Percentiles rank a stretch among this genome's conserved stretches.
phyloP scores from a whole-genome alignment of 2,113 vertebrate genomes.

The Gallinago media region DNA sequence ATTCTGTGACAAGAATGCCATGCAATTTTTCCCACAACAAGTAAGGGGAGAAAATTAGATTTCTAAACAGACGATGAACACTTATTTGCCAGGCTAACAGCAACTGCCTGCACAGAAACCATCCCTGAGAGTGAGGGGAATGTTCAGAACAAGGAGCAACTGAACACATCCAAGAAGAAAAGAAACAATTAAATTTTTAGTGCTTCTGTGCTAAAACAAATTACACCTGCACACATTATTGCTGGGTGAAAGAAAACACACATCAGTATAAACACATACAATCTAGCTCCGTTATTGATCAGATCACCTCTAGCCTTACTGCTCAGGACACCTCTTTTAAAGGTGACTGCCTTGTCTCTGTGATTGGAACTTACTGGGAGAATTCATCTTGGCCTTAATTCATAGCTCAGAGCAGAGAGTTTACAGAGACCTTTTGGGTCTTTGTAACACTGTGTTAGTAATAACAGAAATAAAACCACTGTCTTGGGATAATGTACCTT shows the following conservation, averaged over 20 bases:
- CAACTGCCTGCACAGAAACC: not conserved
- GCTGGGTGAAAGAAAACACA: not conserved
- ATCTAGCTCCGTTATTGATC: not conserved
- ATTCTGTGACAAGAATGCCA: not conserved
- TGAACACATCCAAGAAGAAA: not conserved
- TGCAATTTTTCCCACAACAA: not conserved
- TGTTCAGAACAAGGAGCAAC: not conserved
- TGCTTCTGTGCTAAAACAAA: not conserved
- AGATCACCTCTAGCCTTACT: not conserved
- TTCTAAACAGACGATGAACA: not conserved
- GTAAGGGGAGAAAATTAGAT: conserved; percentile 18
- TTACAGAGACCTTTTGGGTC: not conserved
- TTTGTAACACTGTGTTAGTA: not conserved
- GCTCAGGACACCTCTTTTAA: not conserved
- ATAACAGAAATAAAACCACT: not conserved
- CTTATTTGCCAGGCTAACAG: not conserved
- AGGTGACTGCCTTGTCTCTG: not conserved
- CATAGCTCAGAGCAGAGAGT: not conserved
- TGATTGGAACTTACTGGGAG: not conserved
- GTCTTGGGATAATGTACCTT: not conserved
- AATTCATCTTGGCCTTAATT: not conserved
- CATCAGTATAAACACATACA: not conserved
- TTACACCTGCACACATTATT: not conserved
- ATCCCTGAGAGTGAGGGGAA: not conserved
- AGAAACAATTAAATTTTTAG: not conserved